phyloP scores from a whole-genome alignment of 2,888 invertebrate genomes.

The Ornithoptera priamus region DNA sequence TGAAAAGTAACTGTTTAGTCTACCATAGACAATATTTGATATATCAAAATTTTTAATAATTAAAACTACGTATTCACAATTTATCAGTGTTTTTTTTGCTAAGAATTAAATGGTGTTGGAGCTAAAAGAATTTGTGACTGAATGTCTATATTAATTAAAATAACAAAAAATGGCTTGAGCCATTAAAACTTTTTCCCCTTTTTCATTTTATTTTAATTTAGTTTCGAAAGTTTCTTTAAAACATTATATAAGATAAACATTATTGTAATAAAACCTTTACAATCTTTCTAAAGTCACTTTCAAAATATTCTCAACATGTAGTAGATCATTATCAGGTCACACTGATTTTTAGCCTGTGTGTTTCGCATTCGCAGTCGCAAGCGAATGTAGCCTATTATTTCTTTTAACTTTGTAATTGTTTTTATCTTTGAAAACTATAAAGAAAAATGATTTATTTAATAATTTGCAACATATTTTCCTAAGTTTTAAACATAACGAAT shows the following conservation, averaged over 20 bases:
- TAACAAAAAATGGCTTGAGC: too few relatives aligned
- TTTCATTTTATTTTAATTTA: too few relatives aligned
- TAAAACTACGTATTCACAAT: too few relatives aligned
- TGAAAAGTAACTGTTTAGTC: neutral
- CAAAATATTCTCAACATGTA: neutral
- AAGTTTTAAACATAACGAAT: slow-evolving; percentile 55
- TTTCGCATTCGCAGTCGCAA: slow-evolving; percentile 55
- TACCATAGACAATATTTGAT: neutral
- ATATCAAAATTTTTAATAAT: neutral
- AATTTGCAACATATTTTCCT: slow-evolving; percentile 53
- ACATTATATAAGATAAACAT: too few relatives aligned
- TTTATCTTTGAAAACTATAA: slow-evolving; percentile 35
- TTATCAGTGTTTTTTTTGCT: too few relatives aligned
- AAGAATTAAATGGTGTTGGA: too few relatives aligned
- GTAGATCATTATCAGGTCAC: slow-evolving; percentile 3
- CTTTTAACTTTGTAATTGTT: slow-evolving; percentile 55
- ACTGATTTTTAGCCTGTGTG: slow-evolving; percentile 28
- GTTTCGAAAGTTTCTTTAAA: too few relatives aligned
- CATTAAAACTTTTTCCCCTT: too few relatives aligned
- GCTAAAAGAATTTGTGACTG: too few relatives aligned
- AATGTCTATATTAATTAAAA: too few relatives aligned
- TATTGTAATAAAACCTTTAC: too few relatives aligned
- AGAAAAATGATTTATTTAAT: slow-evolving; percentile 38
- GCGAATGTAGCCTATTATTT: slow-evolving; percentile 61
- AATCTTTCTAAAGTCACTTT: too few relatives aligned